Evolutionary conservation across 2,888 invertebrate species (phyloP).

Genomic region (Andrena chrysosceles): DNA sequence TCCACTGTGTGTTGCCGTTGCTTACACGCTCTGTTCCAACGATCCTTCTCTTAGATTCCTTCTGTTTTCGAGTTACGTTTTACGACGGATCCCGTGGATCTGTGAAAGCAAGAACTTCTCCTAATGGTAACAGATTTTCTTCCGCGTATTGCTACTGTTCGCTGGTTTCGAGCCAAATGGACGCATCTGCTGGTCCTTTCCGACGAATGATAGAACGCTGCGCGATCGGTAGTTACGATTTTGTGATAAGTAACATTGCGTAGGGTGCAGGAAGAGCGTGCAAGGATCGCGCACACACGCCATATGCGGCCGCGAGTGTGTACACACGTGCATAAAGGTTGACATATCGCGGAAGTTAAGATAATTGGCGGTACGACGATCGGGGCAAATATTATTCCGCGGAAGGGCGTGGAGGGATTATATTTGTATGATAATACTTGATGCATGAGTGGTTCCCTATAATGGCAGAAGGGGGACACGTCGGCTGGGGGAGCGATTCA

Average conservation of each 20-base stretch:
- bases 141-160: no score
- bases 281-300: neutral
- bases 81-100: slow-evolving; percentile 19
- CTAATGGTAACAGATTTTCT: no score
- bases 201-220: no score
- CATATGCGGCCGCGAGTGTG: neutral
- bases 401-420: slow-evolving; percentile 65
- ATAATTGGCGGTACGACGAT: slow-evolving; percentile 72
- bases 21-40: slow-evolving; percentile 11
- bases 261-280: neutral
- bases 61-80: slow-evolving; percentile 51
- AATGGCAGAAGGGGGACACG: slow-evolving; percentile 60
- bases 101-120: no score
- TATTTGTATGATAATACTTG: slow-evolving; percentile 76
- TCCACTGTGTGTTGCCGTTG: slow-evolving; percentile 44
- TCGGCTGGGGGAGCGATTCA: slow-evolving; percentile 61
- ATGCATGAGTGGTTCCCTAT: slow-evolving; percentile 56
- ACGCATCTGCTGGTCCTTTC: no score
- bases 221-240: no score
- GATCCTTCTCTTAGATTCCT: slow-evolving; percentile 36
- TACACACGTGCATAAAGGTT: slow-evolving; percentile 35
- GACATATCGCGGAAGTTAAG: slow-evolving; percentile 68
- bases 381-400: slow-evolving; percentile 72
- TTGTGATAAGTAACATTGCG: neutral
- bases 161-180: no score